Evolutionary conservation across 2,888 invertebrate species (phyloP).

Genomic region (Drosophila lutescens): DNA sequence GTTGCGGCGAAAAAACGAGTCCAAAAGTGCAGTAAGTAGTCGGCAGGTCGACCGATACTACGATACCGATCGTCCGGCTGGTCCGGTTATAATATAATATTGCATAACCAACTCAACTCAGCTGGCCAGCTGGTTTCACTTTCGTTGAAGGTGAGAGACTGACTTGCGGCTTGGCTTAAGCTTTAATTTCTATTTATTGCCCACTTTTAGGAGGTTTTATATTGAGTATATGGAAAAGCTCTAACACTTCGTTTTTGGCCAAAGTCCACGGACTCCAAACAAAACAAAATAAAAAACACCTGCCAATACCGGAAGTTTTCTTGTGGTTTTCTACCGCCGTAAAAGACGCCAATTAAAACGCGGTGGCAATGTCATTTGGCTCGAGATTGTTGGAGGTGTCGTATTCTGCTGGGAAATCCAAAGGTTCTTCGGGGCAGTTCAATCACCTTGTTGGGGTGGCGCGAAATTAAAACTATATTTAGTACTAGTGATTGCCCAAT

Average conservation of each 20-base stretch:
- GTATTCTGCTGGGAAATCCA: conserved; percentile 59
- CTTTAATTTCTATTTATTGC: background rate
- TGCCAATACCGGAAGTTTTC: conserved; percentile 60
- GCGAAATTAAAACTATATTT: too few species aligned
- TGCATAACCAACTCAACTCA: conserved; percentile 57
- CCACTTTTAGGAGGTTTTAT: conserved; percentile 14
- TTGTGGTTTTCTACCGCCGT: conserved; percentile 45
- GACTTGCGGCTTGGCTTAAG: background rate
- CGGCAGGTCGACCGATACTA: conserved; percentile 20
- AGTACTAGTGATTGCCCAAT: too few species aligned
- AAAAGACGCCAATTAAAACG: conserved; percentile 52
- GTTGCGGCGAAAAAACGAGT: conserved; percentile 68
- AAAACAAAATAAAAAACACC: conserved; percentile 10
- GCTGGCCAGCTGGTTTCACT: conserved; percentile 49
- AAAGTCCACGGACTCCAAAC: conserved; percentile 40
- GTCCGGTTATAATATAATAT: conserved; percentile 66
- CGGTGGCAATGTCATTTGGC: conserved; percentile 53
- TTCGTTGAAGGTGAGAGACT: conserved; percentile 28
- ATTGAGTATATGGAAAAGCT: background rate
- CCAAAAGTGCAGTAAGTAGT: conserved; percentile 75
- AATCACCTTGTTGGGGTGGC: conserved; percentile 34
- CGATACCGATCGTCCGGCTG: conserved; percentile 29
- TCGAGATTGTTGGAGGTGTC: conserved; percentile 45
- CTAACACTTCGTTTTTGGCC: conserved; percentile 15
- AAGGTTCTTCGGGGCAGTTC: conserved; percentile 53